These are phyloP conservation scores for Megalopta genalis DNA, from an alignment of 1,140 invertebrate genomes.

Conservation along the genomic window DNA sequence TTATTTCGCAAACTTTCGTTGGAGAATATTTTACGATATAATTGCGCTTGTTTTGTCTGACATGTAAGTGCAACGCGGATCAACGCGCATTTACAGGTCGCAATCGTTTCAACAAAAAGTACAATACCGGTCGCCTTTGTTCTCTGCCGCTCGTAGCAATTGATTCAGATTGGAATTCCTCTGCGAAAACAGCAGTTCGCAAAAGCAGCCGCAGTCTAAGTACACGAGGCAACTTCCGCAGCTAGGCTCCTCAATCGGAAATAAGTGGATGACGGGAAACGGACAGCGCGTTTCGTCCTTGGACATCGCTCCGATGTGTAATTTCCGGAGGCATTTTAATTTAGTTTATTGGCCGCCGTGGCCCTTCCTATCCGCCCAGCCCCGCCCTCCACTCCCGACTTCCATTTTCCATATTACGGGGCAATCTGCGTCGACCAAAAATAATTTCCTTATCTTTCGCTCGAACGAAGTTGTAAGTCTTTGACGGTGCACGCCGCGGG, in stretches of 20 bases:
- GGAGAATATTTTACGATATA: too few species aligned
- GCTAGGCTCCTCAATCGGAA: neutral
- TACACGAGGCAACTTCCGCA: neutral
- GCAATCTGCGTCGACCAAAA: slow-evolving; percentile 37
- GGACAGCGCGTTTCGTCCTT: neutral
- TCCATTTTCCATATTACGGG: slow-evolving; percentile 36
- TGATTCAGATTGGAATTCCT: too few species aligned
- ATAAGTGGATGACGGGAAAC: neutral
- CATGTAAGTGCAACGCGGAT: too few species aligned
- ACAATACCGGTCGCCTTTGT: too few species aligned
- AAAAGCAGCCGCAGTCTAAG: too few species aligned
- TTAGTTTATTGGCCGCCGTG: slow-evolving; percentile 40
- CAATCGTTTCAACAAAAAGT: too few species aligned
- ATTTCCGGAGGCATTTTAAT: slow-evolving; percentile 44
- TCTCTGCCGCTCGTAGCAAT: too few species aligned
- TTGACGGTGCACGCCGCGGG: slow-evolving; percentile 4
- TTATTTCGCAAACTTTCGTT: too few species aligned
- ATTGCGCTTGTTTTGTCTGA: too few species aligned
- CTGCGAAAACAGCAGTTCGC: too few species aligned
- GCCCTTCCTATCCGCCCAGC: neutral
- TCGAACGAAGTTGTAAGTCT: slow-evolving; percentile 20
- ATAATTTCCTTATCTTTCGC: slow-evolving; percentile 43
- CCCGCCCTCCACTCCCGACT: neutral
- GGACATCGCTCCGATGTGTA: slow-evolving; percentile 22
- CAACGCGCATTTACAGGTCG: too few species aligned